phyloP scores from a whole-genome alignment of 2,888 invertebrate genomes.

The Omphaloscelis lunosa region DNA sequence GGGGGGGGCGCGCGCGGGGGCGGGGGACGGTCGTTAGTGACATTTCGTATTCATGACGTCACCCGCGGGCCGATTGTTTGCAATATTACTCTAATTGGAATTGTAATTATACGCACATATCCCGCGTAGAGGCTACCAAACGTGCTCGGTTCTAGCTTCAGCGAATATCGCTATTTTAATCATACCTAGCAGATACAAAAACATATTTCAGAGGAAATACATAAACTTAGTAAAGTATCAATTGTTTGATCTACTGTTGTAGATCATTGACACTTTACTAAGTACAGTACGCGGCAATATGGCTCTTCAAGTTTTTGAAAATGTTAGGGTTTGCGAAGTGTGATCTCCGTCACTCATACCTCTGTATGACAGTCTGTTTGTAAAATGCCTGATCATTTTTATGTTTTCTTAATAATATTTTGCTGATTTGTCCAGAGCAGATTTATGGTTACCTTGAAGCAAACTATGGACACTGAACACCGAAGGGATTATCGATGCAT shows the following conservation, averaged over 20 bases:
- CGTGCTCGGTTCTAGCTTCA: slow-evolving; percentile 74
- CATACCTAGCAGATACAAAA: not conserved
- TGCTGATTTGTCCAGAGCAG: too few relatives aligned
- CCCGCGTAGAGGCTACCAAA: slow-evolving; percentile 75
- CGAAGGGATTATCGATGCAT: too few relatives aligned
- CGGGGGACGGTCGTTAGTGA: slow-evolving; percentile 87
- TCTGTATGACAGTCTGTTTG: too few relatives aligned
- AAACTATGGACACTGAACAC: too few relatives aligned
- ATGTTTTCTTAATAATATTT: not conserved
- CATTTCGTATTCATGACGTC: slow-evolving; percentile 90
- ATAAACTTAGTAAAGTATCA: too few relatives aligned
- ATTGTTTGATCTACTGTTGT: too few relatives aligned
- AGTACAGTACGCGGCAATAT: not conserved
- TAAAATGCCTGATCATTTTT: not conserved
- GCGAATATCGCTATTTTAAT: slow-evolving; percentile 38
- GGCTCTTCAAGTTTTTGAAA: too few relatives aligned
- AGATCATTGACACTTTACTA: not conserved
- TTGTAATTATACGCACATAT: slow-evolving; percentile 88
- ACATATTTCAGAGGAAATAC: not conserved
- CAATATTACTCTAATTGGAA: slow-evolving; percentile 91
- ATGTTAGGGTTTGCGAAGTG: too few relatives aligned
- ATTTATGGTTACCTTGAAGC: too few relatives aligned
- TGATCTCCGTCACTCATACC: too few relatives aligned
- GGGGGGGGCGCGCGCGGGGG: slow-evolving; percentile 61
- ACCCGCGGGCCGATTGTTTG: slow-evolving; percentile 89